Percentiles rank a stretch among this genome's conserved stretches.
phyloP scores from a whole-genome alignment of 2,888 invertebrate genomes.

The Drosophila merina region DNA sequence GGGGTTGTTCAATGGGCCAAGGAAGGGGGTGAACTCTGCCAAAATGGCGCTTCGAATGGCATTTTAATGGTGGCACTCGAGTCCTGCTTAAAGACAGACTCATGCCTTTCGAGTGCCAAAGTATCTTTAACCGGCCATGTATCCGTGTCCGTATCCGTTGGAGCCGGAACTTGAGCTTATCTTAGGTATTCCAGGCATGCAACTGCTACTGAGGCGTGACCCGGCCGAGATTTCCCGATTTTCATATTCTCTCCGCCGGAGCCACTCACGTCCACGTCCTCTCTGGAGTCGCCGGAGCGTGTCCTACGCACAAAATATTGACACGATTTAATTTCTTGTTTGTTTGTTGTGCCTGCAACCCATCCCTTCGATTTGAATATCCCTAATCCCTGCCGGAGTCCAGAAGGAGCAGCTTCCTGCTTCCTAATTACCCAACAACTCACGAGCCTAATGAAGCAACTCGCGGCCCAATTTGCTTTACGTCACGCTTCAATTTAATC shows the following conservation, averaged over 20 bases:
- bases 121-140: constrained; percentile 24
- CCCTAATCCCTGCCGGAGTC: constrained; percentile 39
- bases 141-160: neutral
- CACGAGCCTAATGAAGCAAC: constrained; percentile 81
- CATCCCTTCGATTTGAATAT: constrained; percentile 42
- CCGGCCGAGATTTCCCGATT: constrained; percentile 9
- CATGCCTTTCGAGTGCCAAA: constrained; percentile 2
- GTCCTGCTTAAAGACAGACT: constrained; percentile 35
- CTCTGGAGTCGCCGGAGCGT: constrained; percentile 21
- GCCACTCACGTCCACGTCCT: constrained; percentile 34
- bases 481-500: constrained; percentile 74
- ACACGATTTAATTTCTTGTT: constrained; percentile 45
- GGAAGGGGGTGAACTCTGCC: constrained; percentile 37
- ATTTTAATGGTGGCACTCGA: constrained; percentile 71
- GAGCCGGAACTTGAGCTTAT: constrained; percentile 3
- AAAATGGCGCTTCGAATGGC: constrained; percentile 65
- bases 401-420: constrained; percentile 36
- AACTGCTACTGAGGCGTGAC: constrained; percentile 23
- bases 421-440: constrained; percentile 78
- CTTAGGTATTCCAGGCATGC: constrained; percentile 27
- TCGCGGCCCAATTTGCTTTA: constrained; percentile 70
- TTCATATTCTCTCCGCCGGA: neutral
- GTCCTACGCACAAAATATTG: constrained; percentile 42
- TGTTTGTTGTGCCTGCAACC: constrained; percentile 36
- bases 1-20: constrained; percentile 26